phyloP scores from a whole-genome alignment of 1,140 invertebrate species.

The Ruditapes philippinarum region DNA sequence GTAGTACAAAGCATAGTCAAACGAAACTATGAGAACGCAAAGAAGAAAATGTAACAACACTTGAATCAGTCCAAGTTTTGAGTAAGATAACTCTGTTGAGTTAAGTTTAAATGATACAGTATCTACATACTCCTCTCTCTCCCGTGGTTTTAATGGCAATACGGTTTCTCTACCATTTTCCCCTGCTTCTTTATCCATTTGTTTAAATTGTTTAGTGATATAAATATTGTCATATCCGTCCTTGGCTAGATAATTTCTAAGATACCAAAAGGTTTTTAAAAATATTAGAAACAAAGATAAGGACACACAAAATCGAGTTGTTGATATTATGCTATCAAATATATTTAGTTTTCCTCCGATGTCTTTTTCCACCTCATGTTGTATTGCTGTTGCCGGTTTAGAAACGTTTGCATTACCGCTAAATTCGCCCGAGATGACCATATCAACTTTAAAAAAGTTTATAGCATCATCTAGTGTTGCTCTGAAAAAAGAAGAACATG shows the following conservation, averaged over 20 bases:
- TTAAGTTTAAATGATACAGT: conserved; percentile 29
- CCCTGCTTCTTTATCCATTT: conserved; percentile 40
- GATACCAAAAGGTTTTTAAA: conserved; percentile 51
- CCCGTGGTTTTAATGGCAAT: conserved; percentile 63
- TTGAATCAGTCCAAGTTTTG: conserved; percentile 60
- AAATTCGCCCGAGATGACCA: background rate
- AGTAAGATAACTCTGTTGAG: conserved; percentile 22
- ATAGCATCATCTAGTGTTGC: conserved; percentile 2
- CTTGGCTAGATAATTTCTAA: conserved; percentile 56
- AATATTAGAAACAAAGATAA: conserved; percentile 49
- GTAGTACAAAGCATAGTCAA: conserved; percentile 66
- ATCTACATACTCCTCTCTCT: conserved; percentile 56
- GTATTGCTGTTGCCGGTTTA: background rate
- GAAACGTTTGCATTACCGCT: conserved; percentile 8
- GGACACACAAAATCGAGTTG: conserved; percentile 22
- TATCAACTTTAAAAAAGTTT: conserved; percentile 36
- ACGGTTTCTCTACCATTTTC: conserved; percentile 11
- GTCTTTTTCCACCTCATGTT: conserved; percentile 32
- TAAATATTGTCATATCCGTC: conserved; percentile 67
- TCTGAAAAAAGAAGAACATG: conserved; percentile 43
- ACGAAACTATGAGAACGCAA: conserved; percentile 27
- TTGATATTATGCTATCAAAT: background rate
- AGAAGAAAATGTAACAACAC: conserved; percentile 63
- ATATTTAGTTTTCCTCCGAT: conserved; percentile 2
- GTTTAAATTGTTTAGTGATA: conserved; percentile 54